Evolutionary conservation across 2,888 invertebrate species (phyloP), one percentile per base, ranked within the genome.

Genomic region (Rhagonycha fulva): DNA sequence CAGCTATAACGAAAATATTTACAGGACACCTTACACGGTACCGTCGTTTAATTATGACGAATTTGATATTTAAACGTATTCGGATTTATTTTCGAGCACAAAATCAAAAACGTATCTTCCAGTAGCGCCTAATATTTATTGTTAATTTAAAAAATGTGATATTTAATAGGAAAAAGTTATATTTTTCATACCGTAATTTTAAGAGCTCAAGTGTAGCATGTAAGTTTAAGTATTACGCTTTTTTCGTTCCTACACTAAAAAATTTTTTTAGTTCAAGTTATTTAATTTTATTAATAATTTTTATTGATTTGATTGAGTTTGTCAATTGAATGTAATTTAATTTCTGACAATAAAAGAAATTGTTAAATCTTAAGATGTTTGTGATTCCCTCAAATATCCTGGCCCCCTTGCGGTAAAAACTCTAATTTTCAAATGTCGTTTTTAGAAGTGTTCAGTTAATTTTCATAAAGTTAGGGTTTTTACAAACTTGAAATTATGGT

Each of bases 41-140:
- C 81, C 82, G 9, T 63, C 80, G 5, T 80, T 79, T 70, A 81
- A 80, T 14, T 82, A 80, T 26, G 74, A 73, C 14, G 76, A 76
- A 70, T 70, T 72, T 70, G 72, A 72, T n/a, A 47, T 70, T 19
- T 77, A 72, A 77, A 66, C n/a, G 47, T 47, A n/a, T n/a, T 47
- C n/a, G n/a, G n/a, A n/a, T n/a, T 7, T 47, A 47, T n/a, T 47
- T 47, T 47, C 47, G 47, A 47, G 47, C 47, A 47, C 47, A 47
- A 47, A 19, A 47, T 47, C 47, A 47, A 47, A n/a, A 47, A 47
- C 47, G 47, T 47, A 47, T 47, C 47, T 47, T 47, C 47, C 47
- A 47, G 47, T 47, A 47, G 47, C 47, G 47, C n/a, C n/a, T 47
- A 47, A 47, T 47, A 47, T 47, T 47, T 47, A 47, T 47, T 47